These are phyloP conservation scores for Gonioctena quinquepunctata DNA, from an alignment of 1,140 invertebrate genomes.

Conservation along the genomic window DNA sequence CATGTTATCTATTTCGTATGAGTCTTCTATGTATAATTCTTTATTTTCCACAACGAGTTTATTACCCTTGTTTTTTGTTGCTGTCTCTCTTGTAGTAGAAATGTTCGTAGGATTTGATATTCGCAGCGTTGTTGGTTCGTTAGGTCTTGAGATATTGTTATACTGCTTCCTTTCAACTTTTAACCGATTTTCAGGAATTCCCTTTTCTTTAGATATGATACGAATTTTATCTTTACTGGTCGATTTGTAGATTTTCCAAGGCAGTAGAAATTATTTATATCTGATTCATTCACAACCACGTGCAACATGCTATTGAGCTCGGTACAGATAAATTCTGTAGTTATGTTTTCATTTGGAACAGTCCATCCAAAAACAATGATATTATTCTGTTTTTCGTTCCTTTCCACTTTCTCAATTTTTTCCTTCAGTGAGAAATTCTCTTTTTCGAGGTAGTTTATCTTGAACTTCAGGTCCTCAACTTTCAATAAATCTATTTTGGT, in stretches of 20 bases:
- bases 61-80: not conserved
- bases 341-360: not conserved
- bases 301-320: not conserved
- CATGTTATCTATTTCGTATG: not conserved
- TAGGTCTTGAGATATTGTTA: not conserved
- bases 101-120: not conserved
- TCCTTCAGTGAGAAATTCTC: not conserved
- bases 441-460: not conserved
- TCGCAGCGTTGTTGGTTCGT: not conserved
- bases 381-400: constrained; percentile 2
- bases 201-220: not conserved
- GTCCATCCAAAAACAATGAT: not conserved
- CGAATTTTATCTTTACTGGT: not conserved
- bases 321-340: not conserved
- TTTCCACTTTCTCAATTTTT: constrained; percentile 1
- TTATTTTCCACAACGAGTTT: not conserved
- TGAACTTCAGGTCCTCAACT: constrained; percentile 2
- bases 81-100: not conserved
- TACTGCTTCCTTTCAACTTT: not conserved
- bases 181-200: not conserved
- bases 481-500: not conserved
- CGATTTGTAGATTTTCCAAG: not conserved
- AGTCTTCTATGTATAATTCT: not conserved
- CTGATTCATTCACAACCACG: not conserved
- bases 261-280: constrained; percentile 2